Evolutionary conservation across 2,888 invertebrate genomes (phyloP), one percentile per base, ranked within the genome.

Genomic region (Hirtodrosophila histrioides): DNA sequence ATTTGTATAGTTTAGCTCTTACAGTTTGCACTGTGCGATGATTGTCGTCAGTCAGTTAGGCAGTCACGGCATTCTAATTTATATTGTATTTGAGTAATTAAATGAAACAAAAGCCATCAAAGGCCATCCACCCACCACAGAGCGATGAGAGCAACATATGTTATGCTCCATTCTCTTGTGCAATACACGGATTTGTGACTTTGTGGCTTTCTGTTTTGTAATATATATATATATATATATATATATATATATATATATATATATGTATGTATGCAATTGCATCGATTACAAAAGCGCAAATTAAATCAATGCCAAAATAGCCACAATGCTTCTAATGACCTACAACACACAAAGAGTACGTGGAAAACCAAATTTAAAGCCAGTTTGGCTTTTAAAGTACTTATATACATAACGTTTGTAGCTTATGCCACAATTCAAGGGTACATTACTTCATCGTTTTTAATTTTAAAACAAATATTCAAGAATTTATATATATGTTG

Each of bases 151-250:
- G 35, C 44, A 56, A 31, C 24, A 31, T 35, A 35, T 24, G 56
- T 53, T 69, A 44, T 49, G 44, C 43, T 51, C 17, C 17, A 43
- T 58, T 75, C 43, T 51, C 44, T 48, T 69, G 64, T 69, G 50
- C 41, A 45, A 50, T 48, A 64, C 70, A 64, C 24, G 36, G 43
- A 31, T 70, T 54, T 75, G 50, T 51, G 46, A 36, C 24, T 57
- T 70, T 72, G 72, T 35, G 72, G 72, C 65, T 48, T 45, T 60
- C n/a, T 40, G 48, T 61, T 53, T 56, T 56, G 65, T 43, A 65
- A 63, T 49, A 24, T 49, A 8, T 11, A 33, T 37, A 48, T 44
- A 29, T 50, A 29, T 40, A 35, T 54, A 43, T 48, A 27, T 27
- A 27, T 5, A 27, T 27, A 27, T n/a, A 63, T 49, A 24, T 49